Conservation (phyloP, 2,113 vertebrate genomes). For the Cryptotis parvus region DNA sequence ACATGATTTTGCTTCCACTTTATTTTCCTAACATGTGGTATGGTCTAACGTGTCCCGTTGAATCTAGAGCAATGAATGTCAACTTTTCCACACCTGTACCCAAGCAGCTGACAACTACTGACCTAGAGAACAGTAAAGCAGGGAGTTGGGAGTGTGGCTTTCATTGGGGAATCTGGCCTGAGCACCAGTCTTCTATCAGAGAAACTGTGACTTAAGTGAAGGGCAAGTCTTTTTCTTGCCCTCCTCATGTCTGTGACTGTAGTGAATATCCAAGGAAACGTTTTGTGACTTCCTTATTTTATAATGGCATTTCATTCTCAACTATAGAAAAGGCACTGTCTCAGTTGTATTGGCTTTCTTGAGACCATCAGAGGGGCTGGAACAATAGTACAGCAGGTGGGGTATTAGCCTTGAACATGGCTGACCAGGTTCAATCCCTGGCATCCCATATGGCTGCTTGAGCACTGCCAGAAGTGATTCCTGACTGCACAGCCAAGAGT, state of each 20-base stretch:
- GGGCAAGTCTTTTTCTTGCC: neutral
- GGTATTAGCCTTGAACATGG: too few species aligned
- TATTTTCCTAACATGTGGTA: neutral
- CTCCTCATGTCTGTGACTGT: neutral
- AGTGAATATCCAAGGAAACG: neutral
- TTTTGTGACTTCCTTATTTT: neutral
- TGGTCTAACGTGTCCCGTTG: neutral
- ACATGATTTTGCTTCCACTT: neutral
- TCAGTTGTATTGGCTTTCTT: slow-evolving; percentile 20
- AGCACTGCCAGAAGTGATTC: too few species aligned
- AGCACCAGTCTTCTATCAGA: neutral
- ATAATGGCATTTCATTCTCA: neutral
- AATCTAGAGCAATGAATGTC: neutral
- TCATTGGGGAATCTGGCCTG: neutral
- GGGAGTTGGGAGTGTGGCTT: neutral
- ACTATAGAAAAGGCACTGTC: neutral
- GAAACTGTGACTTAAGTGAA: neutral
- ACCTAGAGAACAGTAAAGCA: neutral
- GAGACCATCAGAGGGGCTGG: neutral
- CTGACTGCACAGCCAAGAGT: too few species aligned
- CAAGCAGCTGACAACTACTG: too few species aligned
- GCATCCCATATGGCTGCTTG: too few species aligned
- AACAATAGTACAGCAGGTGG: too few species aligned
- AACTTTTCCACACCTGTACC: too few species aligned
- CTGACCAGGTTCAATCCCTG: too few species aligned